These are phyloP conservation scores for Dasyornis broadbenti DNA, from an alignment of 2,113 vertebrate species.

Conservation along the genomic window DNA sequence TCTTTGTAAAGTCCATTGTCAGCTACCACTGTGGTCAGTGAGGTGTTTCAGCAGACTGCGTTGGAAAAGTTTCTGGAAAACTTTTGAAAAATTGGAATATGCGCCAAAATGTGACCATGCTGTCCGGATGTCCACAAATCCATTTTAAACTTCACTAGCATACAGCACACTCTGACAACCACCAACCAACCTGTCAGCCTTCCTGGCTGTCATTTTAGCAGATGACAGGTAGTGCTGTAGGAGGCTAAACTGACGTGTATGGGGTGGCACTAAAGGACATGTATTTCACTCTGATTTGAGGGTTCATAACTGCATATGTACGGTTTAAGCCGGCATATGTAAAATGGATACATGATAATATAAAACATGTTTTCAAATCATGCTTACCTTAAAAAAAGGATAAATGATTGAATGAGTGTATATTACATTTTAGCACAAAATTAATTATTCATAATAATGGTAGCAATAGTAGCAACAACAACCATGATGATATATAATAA, in stretches of 20 bases:
- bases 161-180: background rate
- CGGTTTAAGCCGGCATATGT: background rate
- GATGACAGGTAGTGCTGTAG: background rate
- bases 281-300: background rate
- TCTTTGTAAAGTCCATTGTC: background rate
- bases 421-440: background rate
- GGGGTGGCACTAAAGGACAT: background rate
- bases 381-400: background rate
- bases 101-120: background rate
- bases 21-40: fast-evolving
- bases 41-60: background rate
- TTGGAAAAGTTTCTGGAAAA: background rate
- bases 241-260: background rate
- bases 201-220: background rate
- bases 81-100: background rate
- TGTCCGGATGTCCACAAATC: background rate
- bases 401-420: background rate
- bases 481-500: background rate
- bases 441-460: background rate
- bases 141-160: background rate
- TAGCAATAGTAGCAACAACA: background rate
- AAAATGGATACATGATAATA: background rate
- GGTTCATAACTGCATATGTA: background rate
- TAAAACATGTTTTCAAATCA: background rate
- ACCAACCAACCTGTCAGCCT: background rate